Evolutionary conservation across 2,797 vertebrate species (phyloP).

Genomic region (Phataginus tetradactyla): DNA sequence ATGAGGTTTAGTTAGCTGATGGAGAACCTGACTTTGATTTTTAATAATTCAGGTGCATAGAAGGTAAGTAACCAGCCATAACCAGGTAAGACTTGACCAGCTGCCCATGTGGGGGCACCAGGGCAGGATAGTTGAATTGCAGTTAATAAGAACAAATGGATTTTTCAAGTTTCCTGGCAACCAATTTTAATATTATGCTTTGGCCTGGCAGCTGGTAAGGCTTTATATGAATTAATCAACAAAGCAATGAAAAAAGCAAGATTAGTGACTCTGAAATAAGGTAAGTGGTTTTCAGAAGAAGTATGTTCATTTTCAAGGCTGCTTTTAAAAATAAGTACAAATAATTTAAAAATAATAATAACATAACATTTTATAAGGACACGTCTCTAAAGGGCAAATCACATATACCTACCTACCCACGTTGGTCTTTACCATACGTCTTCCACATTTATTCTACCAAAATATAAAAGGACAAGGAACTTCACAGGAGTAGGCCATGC

Average conservation of each 20-base stretch:
- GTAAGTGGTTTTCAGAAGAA: background rate
- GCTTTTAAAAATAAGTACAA: conserved; percentile 12
- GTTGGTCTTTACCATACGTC: background rate
- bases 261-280: background rate
- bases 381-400: background rate
- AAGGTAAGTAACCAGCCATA: background rate
- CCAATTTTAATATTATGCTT: conserved; percentile 54
- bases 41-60: background rate
- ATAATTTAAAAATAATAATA: background rate
- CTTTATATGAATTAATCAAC: conserved; percentile 68
- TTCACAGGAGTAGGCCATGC: background rate
- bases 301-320: background rate
- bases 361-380: conserved; percentile 3
- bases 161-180: conserved; percentile 64
- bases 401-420: background rate
- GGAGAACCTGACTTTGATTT: conserved; percentile 11
- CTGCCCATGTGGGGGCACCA: background rate
- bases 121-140: background rate
- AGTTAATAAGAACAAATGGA: conserved; percentile 33
- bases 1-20: background rate
- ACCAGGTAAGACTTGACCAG: background rate
- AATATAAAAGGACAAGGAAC: background rate
- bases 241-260: conserved; percentile 51
- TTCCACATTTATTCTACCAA: background rate
- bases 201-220: conserved; percentile 58